Base-by-base conservation (phyloP, 2,888 invertebrate species). In the Rhagophthalmus giganteus region DNA sequence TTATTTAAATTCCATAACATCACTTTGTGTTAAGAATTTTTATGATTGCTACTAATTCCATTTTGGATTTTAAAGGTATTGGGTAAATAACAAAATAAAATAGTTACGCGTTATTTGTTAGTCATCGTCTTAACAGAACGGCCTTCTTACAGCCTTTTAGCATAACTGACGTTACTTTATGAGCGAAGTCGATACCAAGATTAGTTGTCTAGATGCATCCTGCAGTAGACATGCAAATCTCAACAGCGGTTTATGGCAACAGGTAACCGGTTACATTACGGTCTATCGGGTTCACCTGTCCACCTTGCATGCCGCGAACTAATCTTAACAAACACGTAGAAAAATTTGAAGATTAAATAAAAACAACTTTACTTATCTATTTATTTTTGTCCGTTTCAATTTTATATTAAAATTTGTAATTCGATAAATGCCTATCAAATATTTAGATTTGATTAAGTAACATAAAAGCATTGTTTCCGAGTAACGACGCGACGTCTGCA, bases 281-380 rank as follows among this genome's bases (percentile, higher is more conserved):
- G 55, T 55, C 55, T 46, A 45, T 37, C 42, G 40, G 28, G 55
- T 55, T 50, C 40, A 51, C 51, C 50, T 55, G 55, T 55, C 51
- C 42, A 34, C 37, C 31, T 40, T 47, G 37, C 38, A 51, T 55
- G 55, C 46, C 37, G 55, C 55, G 38, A 50, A 50, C 45, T 51
- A 55, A 55, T 54, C 54, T 54, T 33, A 32, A 51, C 50, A 51
- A 55, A 55, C 51, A 46, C 40, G 34, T 37, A n/a, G n/a, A n/a
- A n/a, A n/a, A n/a, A n/a, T n/a, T n/a, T n/a, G n/a, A n/a, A n/a
- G n/a, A n/a, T n/a, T n/a, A n/a, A n/a, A n/a, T n/a, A n/a, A n/a
- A n/a, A n/a, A n/a, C n/a, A n/a, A n/a, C n/a, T n/a, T n/a, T n/a
- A n/a, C n/a, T n/a, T n/a, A n/a, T n/a, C n/a, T n/a, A n/a, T n/a